These are phyloP conservation scores for Protaetia brevitarsis DNA, from an alignment of 1,140 invertebrate species.

Conservation along the genomic window DNA sequence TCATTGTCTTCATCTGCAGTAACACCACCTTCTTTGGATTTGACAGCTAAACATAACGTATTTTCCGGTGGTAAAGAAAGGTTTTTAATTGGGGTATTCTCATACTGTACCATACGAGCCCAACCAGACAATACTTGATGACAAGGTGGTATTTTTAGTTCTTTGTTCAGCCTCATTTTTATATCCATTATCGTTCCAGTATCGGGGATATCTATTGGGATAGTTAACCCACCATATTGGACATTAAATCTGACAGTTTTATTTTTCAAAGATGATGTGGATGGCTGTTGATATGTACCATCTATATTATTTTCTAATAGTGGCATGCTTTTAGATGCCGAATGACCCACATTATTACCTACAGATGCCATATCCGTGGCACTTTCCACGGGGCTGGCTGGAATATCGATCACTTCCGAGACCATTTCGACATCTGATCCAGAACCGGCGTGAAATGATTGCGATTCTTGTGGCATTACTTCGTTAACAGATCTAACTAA, in stretches of 20 bases:
- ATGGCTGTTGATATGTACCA: constrained; percentile 41
- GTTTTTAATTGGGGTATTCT: constrained; percentile 57
- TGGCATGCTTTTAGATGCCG: constrained; percentile 52
- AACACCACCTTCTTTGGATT: constrained; percentile 56
- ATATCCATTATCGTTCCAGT: constrained; percentile 67
- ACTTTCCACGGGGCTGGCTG: constrained; percentile 45
- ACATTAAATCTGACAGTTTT: constrained; percentile 67
- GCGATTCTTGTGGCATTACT: constrained; percentile 75
- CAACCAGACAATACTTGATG: constrained; percentile 74
- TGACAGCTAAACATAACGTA: constrained; percentile 62
- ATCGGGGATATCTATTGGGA: constrained; percentile 67
- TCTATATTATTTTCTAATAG: constrained; percentile 33
- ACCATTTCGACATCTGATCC: constrained; percentile 68
- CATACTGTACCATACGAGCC: constrained; percentile 57
- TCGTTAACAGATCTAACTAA: constrained; percentile 79
- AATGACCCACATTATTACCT: constrained; percentile 41
- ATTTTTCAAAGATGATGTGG: constrained; percentile 53
- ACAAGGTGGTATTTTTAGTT: constrained; percentile 63
- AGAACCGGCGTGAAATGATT: constrained; percentile 52
- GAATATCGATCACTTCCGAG: constrained; percentile 53
- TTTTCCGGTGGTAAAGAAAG: constrained; percentile 69
- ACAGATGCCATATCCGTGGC: constrained; percentile 40
- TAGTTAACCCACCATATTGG: constrained; percentile 65
- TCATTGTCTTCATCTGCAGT: constrained; percentile 58
- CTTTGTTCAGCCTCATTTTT: constrained; percentile 62